phyloP scores from a whole-genome alignment of 2,113 vertebrate species.

The Bungarus multicinctus region DNA sequence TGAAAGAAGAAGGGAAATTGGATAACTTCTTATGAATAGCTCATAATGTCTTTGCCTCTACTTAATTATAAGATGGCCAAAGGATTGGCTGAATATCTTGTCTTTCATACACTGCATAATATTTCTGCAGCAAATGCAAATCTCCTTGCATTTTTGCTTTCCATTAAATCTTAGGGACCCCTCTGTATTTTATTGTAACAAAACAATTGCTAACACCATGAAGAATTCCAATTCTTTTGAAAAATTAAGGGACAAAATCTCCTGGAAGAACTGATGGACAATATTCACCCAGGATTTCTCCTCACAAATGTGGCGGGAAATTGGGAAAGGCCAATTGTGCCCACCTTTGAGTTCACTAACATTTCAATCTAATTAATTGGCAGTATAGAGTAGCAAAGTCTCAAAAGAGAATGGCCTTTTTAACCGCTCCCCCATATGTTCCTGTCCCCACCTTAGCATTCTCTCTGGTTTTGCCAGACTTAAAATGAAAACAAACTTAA shows the following conservation, averaged over 20 bases:
- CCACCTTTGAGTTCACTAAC: not conserved
- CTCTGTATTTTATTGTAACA: not conserved
- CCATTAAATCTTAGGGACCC: not conserved
- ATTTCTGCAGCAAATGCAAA: not conserved
- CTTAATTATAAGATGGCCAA: not conserved
- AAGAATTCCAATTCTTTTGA: not conserved
- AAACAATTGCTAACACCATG: not conserved
- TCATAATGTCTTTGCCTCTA: not conserved
- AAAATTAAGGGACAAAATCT: not conserved
- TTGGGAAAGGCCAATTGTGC: not conserved
- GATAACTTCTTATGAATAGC: not conserved
- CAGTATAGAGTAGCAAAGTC: not conserved
- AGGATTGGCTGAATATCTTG: not conserved
- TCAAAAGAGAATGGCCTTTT: not conserved
- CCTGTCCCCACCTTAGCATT: conserved; percentile 11
- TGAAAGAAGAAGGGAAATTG: not conserved
- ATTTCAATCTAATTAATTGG: not conserved
- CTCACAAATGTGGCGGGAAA: not conserved
- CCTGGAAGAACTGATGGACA: not conserved
- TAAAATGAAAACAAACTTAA: conserved; percentile 22
- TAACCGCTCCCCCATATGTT: not conserved
- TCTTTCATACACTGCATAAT: not conserved
- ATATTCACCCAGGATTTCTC: not conserved
- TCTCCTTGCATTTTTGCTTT: not conserved
- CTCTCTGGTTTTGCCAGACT: conserved; percentile 15